Percentiles rank a stretch among this genome's conserved stretches.
phyloP scores from a whole-genome alignment of 2,888 invertebrate genomes.

The Anorthoa munda region DNA sequence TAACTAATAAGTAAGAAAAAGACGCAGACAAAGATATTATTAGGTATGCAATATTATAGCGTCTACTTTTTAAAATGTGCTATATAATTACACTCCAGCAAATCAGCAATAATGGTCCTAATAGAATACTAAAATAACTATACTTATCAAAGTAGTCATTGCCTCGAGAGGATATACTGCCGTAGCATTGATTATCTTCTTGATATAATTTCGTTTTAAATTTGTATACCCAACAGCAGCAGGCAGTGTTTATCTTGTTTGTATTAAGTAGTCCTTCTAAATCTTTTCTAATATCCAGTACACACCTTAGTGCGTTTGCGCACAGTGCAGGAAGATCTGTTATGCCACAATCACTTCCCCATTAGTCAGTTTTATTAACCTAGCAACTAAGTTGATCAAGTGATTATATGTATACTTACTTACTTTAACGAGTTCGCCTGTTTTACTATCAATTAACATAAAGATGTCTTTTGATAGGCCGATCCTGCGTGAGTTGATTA shows the following conservation, averaged over 20 bases:
- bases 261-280: conserved; percentile 33
- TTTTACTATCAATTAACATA: conserved; percentile 38
- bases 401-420: conserved; percentile 28
- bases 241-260: neutral
- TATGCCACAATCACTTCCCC: conserved; percentile 46
- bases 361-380: conserved; percentile 49
- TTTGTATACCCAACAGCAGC: neutral
- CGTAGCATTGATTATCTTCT: neutral
- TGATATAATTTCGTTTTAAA: neutral
- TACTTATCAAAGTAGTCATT: neutral
- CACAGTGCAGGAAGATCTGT: conserved; percentile 46
- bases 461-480: conserved; percentile 44
- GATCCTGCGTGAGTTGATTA: conserved; percentile 17
- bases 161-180: neutral
- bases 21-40: no score
- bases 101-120: no score
- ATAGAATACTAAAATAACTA: neutral
- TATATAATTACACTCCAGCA: neutral
- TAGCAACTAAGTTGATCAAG: conserved; percentile 42
- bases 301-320: conserved; percentile 9
- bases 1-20: no score
- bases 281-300: neutral
- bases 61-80: neutral
- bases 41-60: neutral
- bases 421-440: conserved; percentile 22